These are phyloP conservation scores for Empidonax alnorum DNA, from an alignment of 2,113 vertebrate genomes.

Conservation along the genomic window DNA sequence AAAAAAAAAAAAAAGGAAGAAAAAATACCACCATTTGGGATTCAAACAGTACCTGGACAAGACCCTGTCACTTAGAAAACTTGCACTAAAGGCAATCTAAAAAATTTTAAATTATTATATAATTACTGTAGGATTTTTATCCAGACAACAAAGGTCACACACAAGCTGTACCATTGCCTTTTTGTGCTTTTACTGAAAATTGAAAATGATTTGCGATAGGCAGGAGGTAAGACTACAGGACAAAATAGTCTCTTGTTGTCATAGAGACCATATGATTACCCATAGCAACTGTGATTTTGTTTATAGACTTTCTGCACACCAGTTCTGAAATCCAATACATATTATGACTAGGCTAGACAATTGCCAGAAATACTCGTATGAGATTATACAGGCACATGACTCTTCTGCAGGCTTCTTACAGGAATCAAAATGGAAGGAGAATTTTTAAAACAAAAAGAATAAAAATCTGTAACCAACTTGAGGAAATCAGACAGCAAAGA, in stretches of 20 bases:
- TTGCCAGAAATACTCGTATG: background rate
- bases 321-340: background rate
- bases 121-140: background rate
- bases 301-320: background rate
- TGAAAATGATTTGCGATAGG: background rate
- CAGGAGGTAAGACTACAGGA: background rate
- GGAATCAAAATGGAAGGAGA: background rate
- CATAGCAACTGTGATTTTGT: background rate
- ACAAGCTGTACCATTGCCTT: background rate
- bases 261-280: background rate
- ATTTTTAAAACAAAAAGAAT: background rate
- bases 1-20: too few relatives aligned
- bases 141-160: background rate
- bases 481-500: conserved; percentile 32
- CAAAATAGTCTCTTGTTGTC: background rate
- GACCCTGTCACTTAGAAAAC: background rate
- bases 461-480: background rate
- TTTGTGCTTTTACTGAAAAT: background rate
- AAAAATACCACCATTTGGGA: background rate
- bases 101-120: background rate
- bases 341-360: background rate
- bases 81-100: background rate
- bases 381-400: background rate
- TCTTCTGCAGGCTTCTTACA: background rate
- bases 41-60: background rate